phyloP scores from a whole-genome alignment of 2,797 vertebrate genomes.

The Microchirus variegatus region DNA sequence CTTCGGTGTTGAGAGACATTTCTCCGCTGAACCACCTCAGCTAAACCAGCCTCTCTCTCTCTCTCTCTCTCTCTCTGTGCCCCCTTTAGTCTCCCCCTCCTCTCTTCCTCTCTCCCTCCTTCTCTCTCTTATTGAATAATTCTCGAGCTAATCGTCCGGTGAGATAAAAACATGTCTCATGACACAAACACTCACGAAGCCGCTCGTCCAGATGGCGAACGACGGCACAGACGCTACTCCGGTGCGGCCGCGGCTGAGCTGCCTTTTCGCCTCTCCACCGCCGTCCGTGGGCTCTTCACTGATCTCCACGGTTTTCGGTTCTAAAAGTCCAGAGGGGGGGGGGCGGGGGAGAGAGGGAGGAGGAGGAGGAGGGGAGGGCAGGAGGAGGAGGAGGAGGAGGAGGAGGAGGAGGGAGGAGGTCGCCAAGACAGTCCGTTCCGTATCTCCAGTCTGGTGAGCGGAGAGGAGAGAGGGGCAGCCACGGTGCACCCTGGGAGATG shows the following conservation, averaged over 20 bases:
- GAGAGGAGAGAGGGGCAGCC: slow-evolving; percentile 67
- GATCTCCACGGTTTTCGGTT: slow-evolving; percentile 85
- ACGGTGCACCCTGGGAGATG: slow-evolving; percentile 77
- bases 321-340: slow-evolving; percentile 80
- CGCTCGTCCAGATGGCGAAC: slow-evolving; percentile 77
- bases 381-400: slow-evolving; percentile 46
- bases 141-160: slow-evolving; percentile 72
- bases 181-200: slow-evolving; percentile 83
- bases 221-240: slow-evolving; percentile 69
- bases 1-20: slow-evolving; percentile 62
- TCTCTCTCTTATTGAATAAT: slow-evolving; percentile 68
- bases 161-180: slow-evolving; percentile 76
- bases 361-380: slow-evolving; percentile 40
- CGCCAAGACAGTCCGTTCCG: slow-evolving; percentile 85
- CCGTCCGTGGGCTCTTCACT: slow-evolving; percentile 77
- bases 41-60: slow-evolving; percentile 11
- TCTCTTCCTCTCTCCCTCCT: slow-evolving; percentile 15
- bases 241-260: slow-evolving; percentile 68
- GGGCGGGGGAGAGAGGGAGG: slow-evolving; percentile 48
- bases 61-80: slow-evolving; percentile 41
- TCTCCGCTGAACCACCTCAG: slow-evolving; percentile 50
- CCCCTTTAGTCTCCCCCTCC: slow-evolving; percentile 23
- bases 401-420: too few relatives aligned
- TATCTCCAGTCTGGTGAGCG: slow-evolving; percentile 84
- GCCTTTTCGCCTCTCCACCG: slow-evolving; percentile 65